These are phyloP conservation scores for Phataginus tetradactyla DNA, from an alignment of 2,797 vertebrate species.

Conservation along the genomic window DNA sequence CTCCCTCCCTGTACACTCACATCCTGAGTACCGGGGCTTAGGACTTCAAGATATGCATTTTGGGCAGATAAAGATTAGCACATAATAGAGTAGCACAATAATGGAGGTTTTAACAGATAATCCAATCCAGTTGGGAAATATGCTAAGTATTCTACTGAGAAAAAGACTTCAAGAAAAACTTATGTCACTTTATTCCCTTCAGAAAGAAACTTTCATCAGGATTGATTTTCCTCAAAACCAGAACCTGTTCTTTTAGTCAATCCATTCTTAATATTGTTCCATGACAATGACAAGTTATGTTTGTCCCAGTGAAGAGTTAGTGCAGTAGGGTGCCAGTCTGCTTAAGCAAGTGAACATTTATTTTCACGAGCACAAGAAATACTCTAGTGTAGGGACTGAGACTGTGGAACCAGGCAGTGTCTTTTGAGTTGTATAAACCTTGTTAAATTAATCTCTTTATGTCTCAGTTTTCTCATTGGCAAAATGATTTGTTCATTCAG, in stretches of 20 bases:
- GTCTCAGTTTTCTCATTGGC: neutral
- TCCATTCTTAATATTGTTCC: neutral
- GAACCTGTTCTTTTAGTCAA: neutral
- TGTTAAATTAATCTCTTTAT: neutral
- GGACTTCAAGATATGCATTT: neutral
- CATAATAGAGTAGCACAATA: too few relatives aligned
- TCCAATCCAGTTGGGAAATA: neutral
- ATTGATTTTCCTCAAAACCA: neutral
- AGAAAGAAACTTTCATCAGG: neutral
- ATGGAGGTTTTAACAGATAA: neutral
- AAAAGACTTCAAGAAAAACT: neutral
- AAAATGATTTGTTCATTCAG: neutral
- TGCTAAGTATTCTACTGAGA: rapidly evolving
- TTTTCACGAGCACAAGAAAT: neutral
- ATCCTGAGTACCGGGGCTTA: neutral
- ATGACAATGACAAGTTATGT: neutral
- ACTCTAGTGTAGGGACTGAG: neutral
- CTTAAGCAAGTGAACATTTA: neutral
- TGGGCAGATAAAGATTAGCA: neutral
- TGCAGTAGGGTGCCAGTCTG: neutral
- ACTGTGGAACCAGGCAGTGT: neutral
- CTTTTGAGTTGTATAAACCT: neutral
- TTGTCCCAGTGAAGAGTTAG: neutral
- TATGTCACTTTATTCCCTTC: neutral
- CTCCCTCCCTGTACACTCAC: neutral